A percentile compares a stretch with the other conserved stretches of the same genome.
These are phyloP conservation scores for Lagria hirta DNA, from an alignment of 2,888 invertebrate genomes.

Conservation along the genomic window DNA sequence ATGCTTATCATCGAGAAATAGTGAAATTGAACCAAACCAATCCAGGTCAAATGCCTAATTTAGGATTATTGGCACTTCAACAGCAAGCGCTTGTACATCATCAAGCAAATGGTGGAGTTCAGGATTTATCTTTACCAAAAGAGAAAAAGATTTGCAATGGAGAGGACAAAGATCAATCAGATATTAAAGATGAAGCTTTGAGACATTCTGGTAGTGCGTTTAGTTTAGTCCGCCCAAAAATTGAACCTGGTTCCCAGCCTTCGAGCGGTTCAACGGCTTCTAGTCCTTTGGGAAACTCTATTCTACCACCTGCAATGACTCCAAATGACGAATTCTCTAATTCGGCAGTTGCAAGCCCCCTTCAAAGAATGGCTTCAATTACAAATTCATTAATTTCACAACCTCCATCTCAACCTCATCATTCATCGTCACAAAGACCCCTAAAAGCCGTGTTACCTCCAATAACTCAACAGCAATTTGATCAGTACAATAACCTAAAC, in stretches of 20 bases:
- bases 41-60: slow-evolving; percentile 59
- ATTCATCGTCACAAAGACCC: slow-evolving; percentile 81
- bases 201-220: slow-evolving; percentile 82
- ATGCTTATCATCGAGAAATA: slow-evolving; percentile 91
- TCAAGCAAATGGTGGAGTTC: slow-evolving; percentile 67
- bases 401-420: slow-evolving; percentile 83
- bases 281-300: slow-evolving; percentile 82
- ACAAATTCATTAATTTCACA: slow-evolving; percentile 95
- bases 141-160: slow-evolving; percentile 69
- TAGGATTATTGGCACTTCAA: slow-evolving; percentile 73
- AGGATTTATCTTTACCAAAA: slow-evolving; percentile 85
- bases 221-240: slow-evolving; percentile 82
- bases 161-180: slow-evolving; percentile 61
- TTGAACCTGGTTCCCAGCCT: slow-evolving; percentile 71
- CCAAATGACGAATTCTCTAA: slow-evolving; percentile 78
- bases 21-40: slow-evolving; percentile 75
- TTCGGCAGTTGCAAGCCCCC: slow-evolving; percentile 85
- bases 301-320: slow-evolving; percentile 81
- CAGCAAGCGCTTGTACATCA: slow-evolving; percentile 65
- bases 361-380: slow-evolving; percentile 97
- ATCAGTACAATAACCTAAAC: slow-evolving; percentile 95
- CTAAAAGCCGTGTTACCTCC: slow-evolving; percentile 96
- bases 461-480: slow-evolving; percentile 98
- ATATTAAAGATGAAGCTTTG: slow-evolving; percentile 62
- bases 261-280: slow-evolving; percentile 77